These are phyloP conservation scores for Calliphora vicina DNA, from an alignment of 1,140 invertebrate genomes.

Conservation along the genomic window DNA sequence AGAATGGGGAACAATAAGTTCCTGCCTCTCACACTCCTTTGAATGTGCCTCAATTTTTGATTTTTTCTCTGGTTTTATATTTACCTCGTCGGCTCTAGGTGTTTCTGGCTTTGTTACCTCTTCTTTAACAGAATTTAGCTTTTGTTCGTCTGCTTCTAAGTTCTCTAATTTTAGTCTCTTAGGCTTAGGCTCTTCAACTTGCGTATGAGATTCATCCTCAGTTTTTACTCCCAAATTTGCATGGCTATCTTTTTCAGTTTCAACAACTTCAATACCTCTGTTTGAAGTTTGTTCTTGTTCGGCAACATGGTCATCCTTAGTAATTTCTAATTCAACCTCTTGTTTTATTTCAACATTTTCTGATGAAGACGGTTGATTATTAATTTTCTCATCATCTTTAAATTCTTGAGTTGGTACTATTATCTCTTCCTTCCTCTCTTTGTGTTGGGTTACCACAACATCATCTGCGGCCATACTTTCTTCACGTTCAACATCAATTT, in stretches of 20 bases:
- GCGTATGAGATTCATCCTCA: background rate
- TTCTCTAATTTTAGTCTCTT: background rate
- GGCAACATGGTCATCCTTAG: slow-evolving; percentile 45
- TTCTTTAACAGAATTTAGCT: background rate
- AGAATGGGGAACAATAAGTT: background rate
- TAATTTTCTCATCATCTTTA: background rate
- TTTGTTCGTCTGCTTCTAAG: background rate
- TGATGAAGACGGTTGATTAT: background rate
- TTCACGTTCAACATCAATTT: slow-evolving; percentile 61
- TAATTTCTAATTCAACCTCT: slow-evolving; percentile 38
- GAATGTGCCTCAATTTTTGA: background rate
- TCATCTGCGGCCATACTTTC: slow-evolving; percentile 56
- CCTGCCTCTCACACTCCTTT: background rate
- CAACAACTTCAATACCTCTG: background rate
- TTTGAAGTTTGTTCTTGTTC: slow-evolving; percentile 48
- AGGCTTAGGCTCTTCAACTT: background rate
- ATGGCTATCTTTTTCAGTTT: background rate
- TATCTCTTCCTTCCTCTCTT: background rate
- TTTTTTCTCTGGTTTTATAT: background rate
- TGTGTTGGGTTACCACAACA: background rate
- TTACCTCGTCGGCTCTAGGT: background rate
- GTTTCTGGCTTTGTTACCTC: background rate
- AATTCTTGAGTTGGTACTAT: background rate
- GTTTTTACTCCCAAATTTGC: background rate
- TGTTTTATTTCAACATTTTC: slow-evolving; percentile 41